Evolutionary conservation across 2,113 vertebrate species (phyloP), one percentile per base, ranked within the genome.

Genomic region (Origma solitaria): DNA sequence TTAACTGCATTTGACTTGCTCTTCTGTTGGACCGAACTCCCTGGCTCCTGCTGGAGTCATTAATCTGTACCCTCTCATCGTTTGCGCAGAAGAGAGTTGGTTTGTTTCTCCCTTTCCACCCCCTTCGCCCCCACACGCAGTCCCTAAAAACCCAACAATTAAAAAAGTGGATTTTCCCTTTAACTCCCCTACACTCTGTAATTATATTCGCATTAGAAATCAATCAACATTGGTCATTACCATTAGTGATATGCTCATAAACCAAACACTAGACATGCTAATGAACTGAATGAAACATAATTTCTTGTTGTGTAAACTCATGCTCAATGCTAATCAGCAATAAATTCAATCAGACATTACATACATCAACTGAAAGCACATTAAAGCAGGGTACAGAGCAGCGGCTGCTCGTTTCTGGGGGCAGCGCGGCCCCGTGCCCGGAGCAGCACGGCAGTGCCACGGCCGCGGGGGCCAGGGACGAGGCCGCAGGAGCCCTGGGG

Each of bases 171-270:
- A 57, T 86, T 92, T 92, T 47, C 45, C 53, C 49, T n/a, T 51
- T 83, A 61, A 97, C 85, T 95, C 79, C 93, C 66, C 90, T 91
- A 73, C 95, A 93, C 45, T 92, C 79, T 79, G 82, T 95, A 96
- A 97, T 98, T 98, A 97, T 92, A 93, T 96, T 97, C 97, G 92
- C 98, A 97, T 98, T 97, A 98, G 95, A 92, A 98, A 96, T 95
- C 61, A 79, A 87, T 92, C 93, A 91, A 91, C 94, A 86, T 17
- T 16, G 95, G 88, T 93, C 89, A 79, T 78, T 94, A 96, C 95
- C 94, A 86, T 92, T 90, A 96, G 91, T 11, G 61, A 92, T 96
- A 88, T 9, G 37, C 84, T 86, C 81, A 76, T 95, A 88, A 96
- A 92, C 80, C 93, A 90, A 96, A 82, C 84, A 77, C 85, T 56